Evolutionary conservation across 2,888 invertebrate species (phyloP).

Genomic region (Dryococelus australis): DNA sequence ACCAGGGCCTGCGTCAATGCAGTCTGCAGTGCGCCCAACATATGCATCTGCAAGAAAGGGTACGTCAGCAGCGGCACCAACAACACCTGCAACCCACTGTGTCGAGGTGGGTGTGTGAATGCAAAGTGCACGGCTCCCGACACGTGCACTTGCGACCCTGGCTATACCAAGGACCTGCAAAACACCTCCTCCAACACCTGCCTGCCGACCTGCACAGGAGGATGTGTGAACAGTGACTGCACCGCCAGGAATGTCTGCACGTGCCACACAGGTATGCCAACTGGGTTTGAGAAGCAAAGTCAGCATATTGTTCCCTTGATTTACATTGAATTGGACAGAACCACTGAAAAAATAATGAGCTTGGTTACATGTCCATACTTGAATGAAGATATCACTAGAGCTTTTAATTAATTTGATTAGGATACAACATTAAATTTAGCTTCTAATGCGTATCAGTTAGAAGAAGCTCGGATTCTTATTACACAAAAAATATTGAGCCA

Average conservation of each 20-base stretch:
- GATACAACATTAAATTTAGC: no score
- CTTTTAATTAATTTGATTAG: no score
- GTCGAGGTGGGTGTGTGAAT: conserved; percentile 57
- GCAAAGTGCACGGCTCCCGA: conserved; percentile 58
- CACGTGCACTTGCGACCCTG: conserved; percentile 57
- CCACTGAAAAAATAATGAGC: no score
- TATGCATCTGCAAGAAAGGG: conserved; percentile 49
- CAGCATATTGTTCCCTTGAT: no score
- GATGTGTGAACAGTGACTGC: conserved; percentile 61
- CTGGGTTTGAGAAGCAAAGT: not conserved
- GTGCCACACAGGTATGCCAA: conserved; percentile 59
- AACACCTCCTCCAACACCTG: conserved; percentile 46
- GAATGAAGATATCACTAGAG: no score
- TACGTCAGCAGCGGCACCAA: conserved; percentile 31
- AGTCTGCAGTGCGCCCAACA: conserved; percentile 41
- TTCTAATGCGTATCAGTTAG: no score
- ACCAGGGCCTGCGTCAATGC: conserved; percentile 35
- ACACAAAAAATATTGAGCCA: no score
- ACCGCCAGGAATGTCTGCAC: conserved; percentile 64
- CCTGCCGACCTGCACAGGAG: conserved; percentile 36
- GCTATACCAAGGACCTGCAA: conserved; percentile 45
- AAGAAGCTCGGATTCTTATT: no score
- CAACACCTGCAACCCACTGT: conserved; percentile 37
- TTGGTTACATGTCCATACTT: no score
- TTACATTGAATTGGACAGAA: no score